A percentile compares a stretch with the other conserved stretches of the same genome.
Evolutionary conservation across 1,140 invertebrate genomes (phyloP).

Genomic region (Odontomachus brunneus): DNA sequence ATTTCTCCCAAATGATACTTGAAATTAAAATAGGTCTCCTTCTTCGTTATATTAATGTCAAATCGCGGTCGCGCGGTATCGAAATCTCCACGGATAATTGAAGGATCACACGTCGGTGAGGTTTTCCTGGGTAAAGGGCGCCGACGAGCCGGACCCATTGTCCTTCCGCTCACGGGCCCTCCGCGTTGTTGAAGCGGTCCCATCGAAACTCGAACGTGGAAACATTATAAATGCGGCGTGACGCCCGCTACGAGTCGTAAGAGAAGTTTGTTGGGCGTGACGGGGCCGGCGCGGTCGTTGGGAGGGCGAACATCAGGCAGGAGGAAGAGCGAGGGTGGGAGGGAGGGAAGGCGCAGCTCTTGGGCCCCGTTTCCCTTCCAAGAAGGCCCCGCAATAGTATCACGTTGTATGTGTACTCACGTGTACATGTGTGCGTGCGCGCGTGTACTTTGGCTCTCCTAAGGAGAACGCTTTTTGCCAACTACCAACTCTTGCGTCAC

Average conservation of each 20-base stretch:
- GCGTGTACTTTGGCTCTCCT: conserved; percentile 48
- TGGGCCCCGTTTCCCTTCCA: conserved; percentile 76
- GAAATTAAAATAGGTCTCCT: no score
- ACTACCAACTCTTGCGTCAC: conserved; percentile 77
- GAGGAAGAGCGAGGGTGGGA: not conserved
- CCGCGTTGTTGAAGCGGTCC: conserved; percentile 68
- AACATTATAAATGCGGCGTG: conserved; percentile 85
- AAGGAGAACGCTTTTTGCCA: conserved; percentile 79
- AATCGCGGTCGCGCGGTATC: conserved; percentile 9
- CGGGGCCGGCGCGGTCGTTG: conserved; percentile 76
- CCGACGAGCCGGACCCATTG: conserved; percentile 68
- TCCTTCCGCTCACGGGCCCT: conserved; percentile 65
- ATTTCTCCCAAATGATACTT: not conserved
- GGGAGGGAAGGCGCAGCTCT: conserved; percentile 37
- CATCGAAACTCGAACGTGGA: conserved; percentile 83
- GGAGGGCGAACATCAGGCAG: conserved; percentile 51
- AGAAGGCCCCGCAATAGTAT: conserved; percentile 78
- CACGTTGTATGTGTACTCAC: conserved; percentile 53
- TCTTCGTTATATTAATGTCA: not conserved
- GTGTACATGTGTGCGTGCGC: not conserved
- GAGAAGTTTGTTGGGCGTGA: conserved; percentile 84
- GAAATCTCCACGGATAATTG: conserved; percentile 33
- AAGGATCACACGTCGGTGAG: conserved; percentile 63
- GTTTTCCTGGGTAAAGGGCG: conserved; percentile 67
- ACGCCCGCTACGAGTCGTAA: conserved; percentile 75